Conservation (phyloP, 2,113 vertebrate species). For the Illadopsis cleaveri region DNA sequence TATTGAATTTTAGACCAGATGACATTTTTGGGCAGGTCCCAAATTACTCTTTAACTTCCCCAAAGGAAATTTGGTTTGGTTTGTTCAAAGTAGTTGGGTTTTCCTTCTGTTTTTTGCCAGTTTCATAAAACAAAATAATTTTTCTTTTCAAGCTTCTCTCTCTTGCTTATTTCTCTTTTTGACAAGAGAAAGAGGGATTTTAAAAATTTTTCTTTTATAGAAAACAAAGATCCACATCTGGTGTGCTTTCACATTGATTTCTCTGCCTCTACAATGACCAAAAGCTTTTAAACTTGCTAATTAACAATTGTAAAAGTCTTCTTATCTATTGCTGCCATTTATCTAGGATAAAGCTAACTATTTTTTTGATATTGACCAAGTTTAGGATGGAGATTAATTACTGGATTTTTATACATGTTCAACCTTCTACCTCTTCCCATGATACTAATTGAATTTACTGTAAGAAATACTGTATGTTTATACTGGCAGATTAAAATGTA, state of each 20-base stretch:
- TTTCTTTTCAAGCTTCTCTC: background rate
- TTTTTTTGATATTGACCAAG: background rate
- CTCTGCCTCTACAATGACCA: background rate
- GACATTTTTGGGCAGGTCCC: background rate
- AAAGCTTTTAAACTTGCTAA: background rate
- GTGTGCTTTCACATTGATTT: background rate
- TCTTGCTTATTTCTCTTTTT: background rate
- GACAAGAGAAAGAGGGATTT: background rate
- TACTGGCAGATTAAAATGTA: background rate
- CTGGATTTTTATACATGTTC: background rate
- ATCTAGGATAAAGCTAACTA: background rate
- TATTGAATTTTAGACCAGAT: constrained; percentile 28
- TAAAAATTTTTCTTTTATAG: background rate
- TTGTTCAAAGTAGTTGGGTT: background rate
- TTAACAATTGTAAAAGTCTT: background rate
- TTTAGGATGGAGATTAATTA: background rate
- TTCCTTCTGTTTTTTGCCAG: background rate
- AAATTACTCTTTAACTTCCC: background rate
- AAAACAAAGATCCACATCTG: background rate
- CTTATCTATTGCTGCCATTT: background rate
- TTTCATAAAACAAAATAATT: background rate
- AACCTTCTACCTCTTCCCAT: background rate
- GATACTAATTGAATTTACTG: background rate
- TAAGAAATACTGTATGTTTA: background rate
- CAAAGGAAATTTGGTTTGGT: background rate